phyloP scores from a whole-genome alignment of 2,888 invertebrate genomes.

The Crematogaster levior region DNA sequence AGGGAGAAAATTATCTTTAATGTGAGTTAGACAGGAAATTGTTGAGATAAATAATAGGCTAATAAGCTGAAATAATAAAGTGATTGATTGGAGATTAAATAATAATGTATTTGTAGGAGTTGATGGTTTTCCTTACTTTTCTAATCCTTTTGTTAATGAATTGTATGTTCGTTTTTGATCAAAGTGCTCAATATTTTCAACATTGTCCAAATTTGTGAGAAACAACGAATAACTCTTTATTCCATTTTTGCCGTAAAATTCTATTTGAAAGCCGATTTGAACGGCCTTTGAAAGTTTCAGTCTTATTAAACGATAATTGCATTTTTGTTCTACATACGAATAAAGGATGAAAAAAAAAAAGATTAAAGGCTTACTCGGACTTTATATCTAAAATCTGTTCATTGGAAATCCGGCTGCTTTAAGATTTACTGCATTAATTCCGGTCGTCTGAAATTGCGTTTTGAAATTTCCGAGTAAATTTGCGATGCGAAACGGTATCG shows the following conservation, averaged over 20 bases:
- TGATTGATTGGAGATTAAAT: background rate
- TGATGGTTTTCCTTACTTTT: background rate
- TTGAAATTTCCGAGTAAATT: constrained; percentile 22
- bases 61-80: background rate
- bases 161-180: background rate
- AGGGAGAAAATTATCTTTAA: background rate
- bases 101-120: too few species aligned
- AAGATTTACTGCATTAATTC: constrained; percentile 39
- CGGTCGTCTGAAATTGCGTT: background rate
- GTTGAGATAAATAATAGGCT: background rate
- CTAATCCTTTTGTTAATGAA: background rate
- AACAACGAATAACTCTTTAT: background rate
- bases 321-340: background rate
- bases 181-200: background rate
- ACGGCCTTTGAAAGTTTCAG: background rate
- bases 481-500: constrained; percentile 9
- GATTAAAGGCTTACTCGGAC: background rate
- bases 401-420: background rate
- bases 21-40: background rate
- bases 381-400: constrained; percentile 7
- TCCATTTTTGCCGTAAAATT: background rate
- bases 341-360: background rate
- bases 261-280: background rate
- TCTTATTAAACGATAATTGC: constrained; percentile 14
- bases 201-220: background rate